Percentiles rank a stretch among this genome's conserved stretches.
Evolutionary conservation across 2,113 vertebrate genomes (phyloP).

Genomic region (Riparia riparia): DNA sequence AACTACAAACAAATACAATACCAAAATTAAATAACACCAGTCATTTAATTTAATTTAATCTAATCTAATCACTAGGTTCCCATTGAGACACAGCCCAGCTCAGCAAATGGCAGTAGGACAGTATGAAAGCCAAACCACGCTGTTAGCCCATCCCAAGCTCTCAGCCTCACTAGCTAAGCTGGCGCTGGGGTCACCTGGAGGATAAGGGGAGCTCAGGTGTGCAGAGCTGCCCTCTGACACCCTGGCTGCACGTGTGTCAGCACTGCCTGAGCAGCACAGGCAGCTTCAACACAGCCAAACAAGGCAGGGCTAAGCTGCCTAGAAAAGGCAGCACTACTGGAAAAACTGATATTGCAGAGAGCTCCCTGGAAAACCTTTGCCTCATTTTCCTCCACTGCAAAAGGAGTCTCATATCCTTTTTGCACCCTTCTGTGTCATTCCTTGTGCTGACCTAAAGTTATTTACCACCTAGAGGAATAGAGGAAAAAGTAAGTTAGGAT

Average conservation of each 20-base stretch:
- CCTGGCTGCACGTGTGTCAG: fast-evolving
- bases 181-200: fast-evolving
- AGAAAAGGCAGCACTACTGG: neutral
- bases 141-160: neutral
- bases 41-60: neutral
- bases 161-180: too few species aligned
- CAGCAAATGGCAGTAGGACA: neutral
- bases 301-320: neutral
- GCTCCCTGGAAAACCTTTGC: neutral
- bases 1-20: neutral
- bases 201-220: neutral
- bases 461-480: neutral
- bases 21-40: neutral
- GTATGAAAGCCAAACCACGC: neutral
- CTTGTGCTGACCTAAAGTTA: neutral
- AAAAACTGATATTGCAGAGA: neutral
- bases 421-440: neutral
- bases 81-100: neutral
- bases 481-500: neutral
- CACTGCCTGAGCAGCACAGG: neutral
- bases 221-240: neutral
- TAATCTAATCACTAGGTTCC: neutral
- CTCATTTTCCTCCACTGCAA: neutral
- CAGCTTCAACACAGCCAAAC: neutral
- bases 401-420: neutral